Base-by-base conservation (phyloP, 2,797 vertebrate species). In the Ambastaia sidthimunki region DNA sequence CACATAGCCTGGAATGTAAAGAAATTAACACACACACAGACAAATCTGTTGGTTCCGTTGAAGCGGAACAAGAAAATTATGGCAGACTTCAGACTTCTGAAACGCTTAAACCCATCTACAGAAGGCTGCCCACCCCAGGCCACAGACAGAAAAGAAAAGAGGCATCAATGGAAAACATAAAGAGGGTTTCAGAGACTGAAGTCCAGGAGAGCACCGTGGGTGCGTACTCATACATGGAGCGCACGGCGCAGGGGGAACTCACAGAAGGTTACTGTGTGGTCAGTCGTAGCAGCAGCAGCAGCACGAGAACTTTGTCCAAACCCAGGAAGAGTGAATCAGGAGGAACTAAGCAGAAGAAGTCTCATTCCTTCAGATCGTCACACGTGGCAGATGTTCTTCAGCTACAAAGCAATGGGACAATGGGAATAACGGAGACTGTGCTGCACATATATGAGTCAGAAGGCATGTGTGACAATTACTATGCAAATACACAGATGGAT, bases 221-320 rank as follows among this genome's bases (percentile, higher is more conserved):
- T 59, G 90, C 96, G 48, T 95, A 95, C 90, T 95, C 95, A n/a
- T 95, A 94, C 78, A 90, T 88, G 78, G 92, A 96, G 85, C 93
- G 91, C 88, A 92, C 84, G 11, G 78, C 90, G 59, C 89, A 92
- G 0, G 88, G 93, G 7, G 93, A 94, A 78, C 91, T 90, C 60
- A 93, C 91, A 0, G 94, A 96, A 76, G 93, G 91, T 60, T 95
- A 95, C 85, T 93, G 93, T 87, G 85, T 92, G 54, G 91, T 97
- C 60, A 91, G 92, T 86, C 94, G 93, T 87, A 94, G 92, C 88
- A 96, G 92, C 81, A 94, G 91, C 86, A 94, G 92, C 89, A 95
- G 92, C 84, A 94, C 88, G 75, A 92, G 82, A 80, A 91, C 93
- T 19, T 86, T 95, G 74, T 90, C 92, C 70, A 93, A 92, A 85